phyloP scores from a whole-genome alignment of 1,140 invertebrate genomes.

The Cepaea nemoralis region DNA sequence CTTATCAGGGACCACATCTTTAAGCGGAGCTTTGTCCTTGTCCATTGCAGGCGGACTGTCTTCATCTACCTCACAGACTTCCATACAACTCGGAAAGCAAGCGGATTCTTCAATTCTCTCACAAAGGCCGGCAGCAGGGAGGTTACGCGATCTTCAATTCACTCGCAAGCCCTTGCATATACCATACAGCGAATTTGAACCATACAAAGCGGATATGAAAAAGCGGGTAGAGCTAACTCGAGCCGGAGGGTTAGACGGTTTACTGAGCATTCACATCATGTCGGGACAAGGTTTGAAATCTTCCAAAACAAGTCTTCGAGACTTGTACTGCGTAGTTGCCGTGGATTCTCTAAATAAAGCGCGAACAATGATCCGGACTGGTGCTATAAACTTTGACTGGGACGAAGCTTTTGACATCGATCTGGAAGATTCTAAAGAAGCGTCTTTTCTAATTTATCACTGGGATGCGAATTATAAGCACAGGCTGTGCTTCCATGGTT shows the following conservation, averaged over 20 bases:
- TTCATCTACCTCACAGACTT: conserved; percentile 61
- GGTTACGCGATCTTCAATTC: conserved; percentile 67
- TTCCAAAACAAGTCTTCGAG: conserved; percentile 77
- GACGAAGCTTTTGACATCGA: conserved; percentile 99
- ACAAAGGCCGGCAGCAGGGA: conserved; percentile 47
- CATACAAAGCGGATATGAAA: conserved; percentile 63
- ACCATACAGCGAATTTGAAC: conserved; percentile 68
- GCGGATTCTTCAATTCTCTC: background rate
- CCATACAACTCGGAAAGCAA: conserved; percentile 24
- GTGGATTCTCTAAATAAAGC: conserved; percentile 98
- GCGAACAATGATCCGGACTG: conserved; percentile 94
- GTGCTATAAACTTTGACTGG: conserved; percentile 98
- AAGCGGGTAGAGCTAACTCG: conserved; percentile 60
- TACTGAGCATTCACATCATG: conserved; percentile 90
- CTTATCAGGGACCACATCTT: conserved; percentile 26
- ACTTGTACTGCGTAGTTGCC: conserved; percentile 96
- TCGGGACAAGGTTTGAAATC: conserved; percentile 89
- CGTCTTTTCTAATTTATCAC: conserved; percentile 96
- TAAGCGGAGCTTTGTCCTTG: conserved; percentile 29
- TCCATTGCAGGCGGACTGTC: conserved; percentile 47
- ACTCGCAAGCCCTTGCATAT: conserved; percentile 68
- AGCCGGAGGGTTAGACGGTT: conserved; percentile 83
- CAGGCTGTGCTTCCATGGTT: conserved; percentile 71
- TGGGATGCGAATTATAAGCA: conserved; percentile 87
- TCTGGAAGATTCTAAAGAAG: conserved; percentile 87